Percentiles rank a stretch among this genome's conserved stretches.
Conservation (phyloP, 2,113 vertebrate genomes). For the Campylorhamphus procurvoides region DNA sequence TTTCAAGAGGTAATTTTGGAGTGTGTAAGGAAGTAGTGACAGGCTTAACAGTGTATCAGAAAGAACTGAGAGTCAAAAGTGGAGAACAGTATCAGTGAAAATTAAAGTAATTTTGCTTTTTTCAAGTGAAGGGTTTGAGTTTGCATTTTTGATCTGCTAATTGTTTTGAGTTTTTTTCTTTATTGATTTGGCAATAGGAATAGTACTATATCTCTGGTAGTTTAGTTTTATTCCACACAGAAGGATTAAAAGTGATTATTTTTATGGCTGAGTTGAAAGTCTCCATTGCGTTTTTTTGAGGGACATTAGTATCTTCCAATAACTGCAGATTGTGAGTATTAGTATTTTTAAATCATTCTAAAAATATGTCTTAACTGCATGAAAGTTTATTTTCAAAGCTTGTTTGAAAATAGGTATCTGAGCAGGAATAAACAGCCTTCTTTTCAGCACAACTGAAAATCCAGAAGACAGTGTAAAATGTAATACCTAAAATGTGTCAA, state of each 20-base stretch:
- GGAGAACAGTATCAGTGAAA: conserved; percentile 12
- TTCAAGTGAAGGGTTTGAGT: conserved; percentile 7
- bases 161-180: background rate
- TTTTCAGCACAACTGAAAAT: background rate
- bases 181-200: conserved; percentile 41
- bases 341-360: conserved; percentile 9
- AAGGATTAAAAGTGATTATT: conserved; percentile 20
- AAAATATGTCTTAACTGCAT: background rate
- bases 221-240: conserved; percentile 20
- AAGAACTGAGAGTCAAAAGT: conserved; percentile 31
- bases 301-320: background rate
- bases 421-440: background rate
- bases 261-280: background rate
- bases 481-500: background rate
- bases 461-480: background rate
- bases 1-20: background rate
- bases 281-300: background rate
- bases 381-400: conserved; percentile 18
- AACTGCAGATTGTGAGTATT: background rate
- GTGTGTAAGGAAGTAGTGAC: background rate
- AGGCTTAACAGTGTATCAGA: background rate
- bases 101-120: conserved; percentile 41
- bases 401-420: background rate
- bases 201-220: background rate
- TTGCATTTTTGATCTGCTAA: conserved; percentile 52